phyloP scores from a whole-genome alignment of 2,113 vertebrate species.

The Cololabis saira region DNA sequence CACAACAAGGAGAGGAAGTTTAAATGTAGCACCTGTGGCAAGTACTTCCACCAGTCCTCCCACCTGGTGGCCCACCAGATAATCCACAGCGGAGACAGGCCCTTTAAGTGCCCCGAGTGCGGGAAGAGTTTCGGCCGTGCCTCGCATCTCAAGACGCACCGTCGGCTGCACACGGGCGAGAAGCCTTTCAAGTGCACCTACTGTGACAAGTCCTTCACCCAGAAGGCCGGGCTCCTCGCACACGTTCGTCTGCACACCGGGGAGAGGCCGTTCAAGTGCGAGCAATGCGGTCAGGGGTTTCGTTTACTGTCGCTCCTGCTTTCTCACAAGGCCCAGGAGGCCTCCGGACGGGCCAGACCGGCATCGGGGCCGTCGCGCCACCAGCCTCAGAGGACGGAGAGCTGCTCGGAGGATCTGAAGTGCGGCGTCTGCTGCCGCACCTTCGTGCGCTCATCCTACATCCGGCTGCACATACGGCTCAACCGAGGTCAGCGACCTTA shows the following conservation, averaged over 20 bases:
- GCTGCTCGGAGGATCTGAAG: constrained; percentile 50
- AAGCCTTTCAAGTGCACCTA: constrained; percentile 81
- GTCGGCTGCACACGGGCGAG: constrained; percentile 82
- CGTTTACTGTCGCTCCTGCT: constrained; percentile 68
- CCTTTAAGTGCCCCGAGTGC: constrained; percentile 81
- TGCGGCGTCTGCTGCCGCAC: constrained; percentile 77
- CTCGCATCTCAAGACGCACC: constrained; percentile 83
- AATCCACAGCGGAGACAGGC: constrained; percentile 79
- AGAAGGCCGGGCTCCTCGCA: constrained; percentile 74
- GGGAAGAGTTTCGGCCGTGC: constrained; percentile 80
- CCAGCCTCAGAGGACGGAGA: constrained; percentile 59
- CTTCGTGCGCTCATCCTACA: constrained; percentile 71
- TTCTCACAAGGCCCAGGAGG: constrained; percentile 70
- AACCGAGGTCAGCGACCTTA: constrained; percentile 61
- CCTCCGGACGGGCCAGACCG: constrained; percentile 22
- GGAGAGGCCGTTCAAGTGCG: constrained; percentile 71
- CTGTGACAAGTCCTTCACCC: constrained; percentile 78
- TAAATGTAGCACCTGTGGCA: constrained; percentile 74
- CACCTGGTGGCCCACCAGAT: constrained; percentile 80
- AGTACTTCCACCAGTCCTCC: constrained; percentile 79
- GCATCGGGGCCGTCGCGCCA: not conserved
- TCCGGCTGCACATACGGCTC: constrained; percentile 68
- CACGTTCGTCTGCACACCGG: constrained; percentile 67
- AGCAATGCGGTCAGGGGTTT: constrained; percentile 68
- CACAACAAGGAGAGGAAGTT: constrained; percentile 77